Evolutionary conservation across 1,140 invertebrate genomes (phyloP).

Genomic region (Lasioglossum baleicum): DNA sequence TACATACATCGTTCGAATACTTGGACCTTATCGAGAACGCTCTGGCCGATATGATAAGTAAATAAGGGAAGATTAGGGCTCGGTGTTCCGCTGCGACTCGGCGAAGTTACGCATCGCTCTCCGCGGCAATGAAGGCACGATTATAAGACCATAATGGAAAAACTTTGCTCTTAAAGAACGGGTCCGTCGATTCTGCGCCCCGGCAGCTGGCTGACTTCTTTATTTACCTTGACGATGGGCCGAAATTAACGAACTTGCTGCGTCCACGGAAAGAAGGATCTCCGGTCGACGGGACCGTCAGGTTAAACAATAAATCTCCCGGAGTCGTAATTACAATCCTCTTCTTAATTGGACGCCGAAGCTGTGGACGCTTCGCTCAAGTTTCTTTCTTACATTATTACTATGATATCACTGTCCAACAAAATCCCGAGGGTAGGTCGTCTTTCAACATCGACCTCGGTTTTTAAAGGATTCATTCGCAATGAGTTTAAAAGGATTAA

Average conservation of each 20-base stretch:
- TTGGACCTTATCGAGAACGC: not conserved
- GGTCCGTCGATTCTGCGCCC: not conserved
- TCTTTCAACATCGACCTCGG: no score
- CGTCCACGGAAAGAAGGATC: not conserved
- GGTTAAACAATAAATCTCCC: not conserved
- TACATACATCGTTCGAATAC: not conserved
- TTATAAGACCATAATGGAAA: constrained; percentile 33
- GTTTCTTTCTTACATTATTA: no score
- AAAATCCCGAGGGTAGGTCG: no score
- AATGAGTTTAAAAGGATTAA: no score
- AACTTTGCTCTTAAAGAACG: constrained; percentile 23
- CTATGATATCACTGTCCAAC: no score
- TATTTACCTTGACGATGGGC: not conserved
- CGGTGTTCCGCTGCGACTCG: not conserved
- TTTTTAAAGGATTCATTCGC: no score
- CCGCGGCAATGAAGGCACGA: not conserved
- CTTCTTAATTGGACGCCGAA: not conserved
- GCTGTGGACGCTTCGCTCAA: not conserved
- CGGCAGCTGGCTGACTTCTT: not conserved
- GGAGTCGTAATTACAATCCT: not conserved
- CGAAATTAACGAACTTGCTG: not conserved
- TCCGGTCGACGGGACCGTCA: not conserved
- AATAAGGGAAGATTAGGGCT: constrained; percentile 16
- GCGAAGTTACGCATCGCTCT: not conserved
- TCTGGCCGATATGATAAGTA: not conserved